phyloP scores from a whole-genome alignment of 2,113 vertebrate genomes.

The Pogona vitticeps region DNA sequence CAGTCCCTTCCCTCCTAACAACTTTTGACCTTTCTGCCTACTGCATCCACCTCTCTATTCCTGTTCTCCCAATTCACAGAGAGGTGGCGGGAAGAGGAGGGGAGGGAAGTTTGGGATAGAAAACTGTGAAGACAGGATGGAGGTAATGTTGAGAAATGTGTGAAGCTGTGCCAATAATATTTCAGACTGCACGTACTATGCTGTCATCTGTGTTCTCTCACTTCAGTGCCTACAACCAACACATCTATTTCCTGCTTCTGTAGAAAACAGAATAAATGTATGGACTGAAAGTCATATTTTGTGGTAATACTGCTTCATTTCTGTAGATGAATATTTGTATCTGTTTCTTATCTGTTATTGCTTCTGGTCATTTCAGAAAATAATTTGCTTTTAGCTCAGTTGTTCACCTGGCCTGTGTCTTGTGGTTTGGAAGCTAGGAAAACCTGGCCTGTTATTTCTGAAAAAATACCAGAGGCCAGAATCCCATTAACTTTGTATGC shows the following conservation, averaged over 20 bases:
- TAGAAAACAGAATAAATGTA: background rate
- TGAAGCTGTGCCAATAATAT: background rate
- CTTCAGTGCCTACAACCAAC: fast-evolving
- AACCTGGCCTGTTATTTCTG: background rate
- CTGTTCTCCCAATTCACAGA: background rate
- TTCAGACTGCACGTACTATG: background rate
- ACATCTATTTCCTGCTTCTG: background rate
- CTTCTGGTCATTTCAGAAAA: background rate
- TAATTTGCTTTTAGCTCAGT: background rate
- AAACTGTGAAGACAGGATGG: background rate
- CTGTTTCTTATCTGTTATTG: background rate
- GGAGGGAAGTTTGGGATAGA: background rate
- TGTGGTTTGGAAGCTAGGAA: too few species aligned
- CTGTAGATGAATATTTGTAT: background rate
- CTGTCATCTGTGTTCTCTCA: background rate
- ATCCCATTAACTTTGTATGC: too few species aligned
- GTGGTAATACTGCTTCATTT: background rate
- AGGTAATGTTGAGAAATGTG: background rate
- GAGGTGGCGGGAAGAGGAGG: background rate
- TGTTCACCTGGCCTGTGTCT: background rate
- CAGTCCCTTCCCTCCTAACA: background rate
- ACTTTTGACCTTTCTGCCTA: background rate
- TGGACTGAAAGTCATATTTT: background rate
- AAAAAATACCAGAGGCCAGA: background rate
- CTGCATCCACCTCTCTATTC: background rate